Evolutionary conservation across 2,113 vertebrate species (phyloP).

Genomic region (Mellivora capensis): DNA sequence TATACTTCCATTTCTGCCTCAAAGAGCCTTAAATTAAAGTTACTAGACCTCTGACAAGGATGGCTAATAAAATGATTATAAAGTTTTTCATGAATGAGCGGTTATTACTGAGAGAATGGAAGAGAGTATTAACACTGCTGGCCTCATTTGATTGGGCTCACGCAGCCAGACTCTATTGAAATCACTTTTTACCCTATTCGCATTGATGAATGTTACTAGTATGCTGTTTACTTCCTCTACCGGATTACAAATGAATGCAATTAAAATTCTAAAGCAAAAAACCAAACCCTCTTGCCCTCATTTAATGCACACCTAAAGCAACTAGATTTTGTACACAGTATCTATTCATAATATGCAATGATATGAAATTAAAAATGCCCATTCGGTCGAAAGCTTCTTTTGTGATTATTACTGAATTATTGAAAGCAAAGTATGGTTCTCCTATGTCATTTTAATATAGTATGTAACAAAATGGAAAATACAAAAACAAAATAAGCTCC

Average conservation of each 20-base stretch:
- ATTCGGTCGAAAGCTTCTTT: neutral
- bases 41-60: slow-evolving; percentile 48
- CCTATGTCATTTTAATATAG: slow-evolving; percentile 15
- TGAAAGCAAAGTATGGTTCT: neutral
- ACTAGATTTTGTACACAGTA: neutral
- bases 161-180: slow-evolving; percentile 48
- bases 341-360: neutral
- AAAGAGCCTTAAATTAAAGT: slow-evolving; percentile 61
- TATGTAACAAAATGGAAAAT: slow-evolving; percentile 20
- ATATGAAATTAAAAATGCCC: slow-evolving; percentile 11
- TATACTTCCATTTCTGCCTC: slow-evolving; percentile 40
- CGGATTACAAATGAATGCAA: slow-evolving; percentile 57
- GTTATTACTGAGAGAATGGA: slow-evolving; percentile 50
- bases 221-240: slow-evolving; percentile 63
- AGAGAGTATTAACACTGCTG: neutral
- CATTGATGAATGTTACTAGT: slow-evolving; percentile 46
- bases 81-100: slow-evolving; percentile 62
- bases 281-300: neutral
- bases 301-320: neutral
- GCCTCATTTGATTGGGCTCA: slow-evolving; percentile 57
- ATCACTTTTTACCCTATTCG: slow-evolving; percentile 62
- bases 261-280: slow-evolving; percentile 58
- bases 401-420: neutral
- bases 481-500: neutral
- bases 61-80: slow-evolving; percentile 54